These are phyloP conservation scores for Oreortyx pictus DNA, from an alignment of 2,797 vertebrate species.

Conservation along the genomic window DNA sequence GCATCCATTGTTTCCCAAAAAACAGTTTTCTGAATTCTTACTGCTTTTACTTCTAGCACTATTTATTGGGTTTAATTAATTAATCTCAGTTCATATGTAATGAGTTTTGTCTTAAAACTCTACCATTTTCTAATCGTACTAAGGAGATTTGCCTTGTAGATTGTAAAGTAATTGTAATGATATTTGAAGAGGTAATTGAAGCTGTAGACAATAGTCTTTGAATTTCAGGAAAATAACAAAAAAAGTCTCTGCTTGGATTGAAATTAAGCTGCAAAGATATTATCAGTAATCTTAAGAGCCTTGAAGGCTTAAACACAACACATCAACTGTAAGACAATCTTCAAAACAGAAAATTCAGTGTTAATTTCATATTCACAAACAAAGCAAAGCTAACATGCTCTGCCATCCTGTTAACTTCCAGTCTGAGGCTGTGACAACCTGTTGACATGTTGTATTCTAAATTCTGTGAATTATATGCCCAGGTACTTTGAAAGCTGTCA, in stretches of 20 bases:
- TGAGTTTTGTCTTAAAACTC: background rate
- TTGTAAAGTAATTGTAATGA: background rate
- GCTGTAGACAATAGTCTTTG: background rate
- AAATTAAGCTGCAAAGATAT: background rate
- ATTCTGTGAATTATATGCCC: background rate
- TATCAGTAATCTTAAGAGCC: background rate
- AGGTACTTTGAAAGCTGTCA: constrained; percentile 45
- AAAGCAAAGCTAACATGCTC: background rate
- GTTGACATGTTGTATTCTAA: background rate
- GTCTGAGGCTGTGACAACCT: background rate
- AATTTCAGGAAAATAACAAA: background rate
- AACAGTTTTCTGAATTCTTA: background rate
- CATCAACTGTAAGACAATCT: background rate
- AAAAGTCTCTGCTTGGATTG: background rate
- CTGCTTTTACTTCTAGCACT: background rate
- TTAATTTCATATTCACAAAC: background rate
- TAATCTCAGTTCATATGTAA: background rate
- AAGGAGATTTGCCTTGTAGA: background rate
- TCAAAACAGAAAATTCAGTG: background rate
- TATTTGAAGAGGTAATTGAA: background rate
- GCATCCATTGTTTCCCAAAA: background rate
- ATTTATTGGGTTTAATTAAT: background rate
- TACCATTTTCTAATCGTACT: background rate
- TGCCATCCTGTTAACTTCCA: background rate
- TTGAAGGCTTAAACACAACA: background rate